Evolutionary conservation across 2,797 vertebrate species (phyloP), one percentile per base, ranked within the genome.

Genomic region (Acrossocheilus wenchowensis): DNA sequence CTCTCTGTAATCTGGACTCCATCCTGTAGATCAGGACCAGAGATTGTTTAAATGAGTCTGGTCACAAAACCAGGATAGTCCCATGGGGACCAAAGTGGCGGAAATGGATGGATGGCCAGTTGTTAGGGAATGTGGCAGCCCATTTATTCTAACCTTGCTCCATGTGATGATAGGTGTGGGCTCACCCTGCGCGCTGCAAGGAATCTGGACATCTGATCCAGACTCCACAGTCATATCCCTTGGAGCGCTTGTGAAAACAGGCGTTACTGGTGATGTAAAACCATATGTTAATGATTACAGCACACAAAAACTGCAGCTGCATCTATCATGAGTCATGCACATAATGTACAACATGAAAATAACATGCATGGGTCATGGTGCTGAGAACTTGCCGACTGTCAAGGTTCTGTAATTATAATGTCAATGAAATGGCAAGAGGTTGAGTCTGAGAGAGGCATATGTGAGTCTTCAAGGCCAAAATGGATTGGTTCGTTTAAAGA

Each of bases 1-100:
- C 98, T 99, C 90, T 99, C 98, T 4, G 98, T 99, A 80, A 99
- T 96, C 92, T 99, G 98, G 8, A 99, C 96, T 54, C 98, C 97
- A 69, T 99, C 98, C 98, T 99, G 92, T 48, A 92, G 84, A 57
- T 43, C 45, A 60, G 39, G 64, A 1, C n/a, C 26, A 85, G 21
- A 81, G 2, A 54, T n/a, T 54, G 21, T 78, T 82, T 85, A 21
- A 79, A 26, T 78, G 34, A 73, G 14, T 9, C 15, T 34, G 26
- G 30, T 45, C 50, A 36, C 62, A 23, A 85, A 34, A 62, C 30
- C 75, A 62, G 17, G 64, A 50, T 48, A 57, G 86, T 66, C 78
- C 41, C 23, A 0, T 75, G 3, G 23, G 23, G 15, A 64, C 64
- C 10, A 30, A 81, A 64, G 62, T 17, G 64, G 68, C 1, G 0